Evolutionary conservation across 2,888 invertebrate species (phyloP).

Genomic region (Unio delphinus): DNA sequence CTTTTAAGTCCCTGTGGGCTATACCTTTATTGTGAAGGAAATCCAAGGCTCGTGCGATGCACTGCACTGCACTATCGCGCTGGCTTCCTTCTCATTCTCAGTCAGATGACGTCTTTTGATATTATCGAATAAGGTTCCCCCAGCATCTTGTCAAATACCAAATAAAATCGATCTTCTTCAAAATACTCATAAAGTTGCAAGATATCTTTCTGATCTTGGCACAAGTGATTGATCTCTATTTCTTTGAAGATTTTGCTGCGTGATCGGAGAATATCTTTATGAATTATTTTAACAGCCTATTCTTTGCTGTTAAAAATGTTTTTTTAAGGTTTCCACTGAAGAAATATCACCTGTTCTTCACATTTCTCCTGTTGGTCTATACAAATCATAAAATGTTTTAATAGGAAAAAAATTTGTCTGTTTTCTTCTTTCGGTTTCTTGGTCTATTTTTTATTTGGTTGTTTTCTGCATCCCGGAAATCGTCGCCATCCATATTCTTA

Average conservation of each 20-base stretch:
- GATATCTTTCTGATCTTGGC: too few species aligned
- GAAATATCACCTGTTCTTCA: constrained; percentile 97
- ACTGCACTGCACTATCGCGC: too few species aligned
- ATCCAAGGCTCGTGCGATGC: constrained; percentile 91
- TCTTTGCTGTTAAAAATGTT: constrained; percentile 92
- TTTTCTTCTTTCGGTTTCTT: constrained; percentile 57
- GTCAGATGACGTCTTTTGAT: too few species aligned
- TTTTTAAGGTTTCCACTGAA: constrained; percentile 93
- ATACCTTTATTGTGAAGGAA: constrained; percentile 77
- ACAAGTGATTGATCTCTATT: too few species aligned
- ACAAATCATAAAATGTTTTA: constrained; percentile 76
- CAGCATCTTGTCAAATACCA: too few species aligned
- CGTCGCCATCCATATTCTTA: constrained; percentile 52
- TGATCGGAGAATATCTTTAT: too few species aligned
- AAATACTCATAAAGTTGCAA: too few species aligned
- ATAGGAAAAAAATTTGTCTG: constrained; percentile 59
- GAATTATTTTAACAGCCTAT: too few species aligned
- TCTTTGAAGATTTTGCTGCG: too few species aligned
- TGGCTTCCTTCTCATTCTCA: too few species aligned
- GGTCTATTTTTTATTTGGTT: constrained; percentile 22
- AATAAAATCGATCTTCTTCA: too few species aligned
- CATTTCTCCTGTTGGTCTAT: constrained; percentile 94
- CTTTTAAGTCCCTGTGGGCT: constrained; percentile 95
- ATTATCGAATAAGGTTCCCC: too few species aligned
- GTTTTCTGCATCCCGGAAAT: constrained; percentile 39